Base-by-base conservation (phyloP, 2,888 invertebrate species). In the Tenthredo notha region DNA sequence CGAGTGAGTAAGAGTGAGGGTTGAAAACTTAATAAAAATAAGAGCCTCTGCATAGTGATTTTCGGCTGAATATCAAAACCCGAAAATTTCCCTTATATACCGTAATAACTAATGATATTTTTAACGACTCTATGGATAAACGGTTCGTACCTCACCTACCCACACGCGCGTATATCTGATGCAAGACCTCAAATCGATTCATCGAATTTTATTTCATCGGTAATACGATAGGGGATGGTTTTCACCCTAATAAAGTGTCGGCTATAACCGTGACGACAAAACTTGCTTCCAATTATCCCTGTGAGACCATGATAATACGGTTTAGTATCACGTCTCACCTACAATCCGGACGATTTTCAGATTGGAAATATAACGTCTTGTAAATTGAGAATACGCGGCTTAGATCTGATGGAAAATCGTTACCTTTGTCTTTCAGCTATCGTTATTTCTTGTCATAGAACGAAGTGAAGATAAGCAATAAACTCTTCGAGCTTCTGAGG, bases 221-320 rank as follows among this genome's bases (percentile, higher is more conserved):
- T 61, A 80, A 80, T 80, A 80, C 15, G 80, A 40, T 58, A 37
- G 77, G 80, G 80, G 50, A 37, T 80, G 58, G 40, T 61, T 80
- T 58, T 67, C 58, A 61, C 80, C 80, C 80, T 80, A 58, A 80
- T 80, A 80, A 80, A 80, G 80, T 80, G 80, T 80, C 80, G 80
- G 80, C 61, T 29, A 80, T 80, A 80, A 80, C 80, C 80, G 61
- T 80, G 80, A 80, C 80, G 80, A 80, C 80, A 40, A 80, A 61
- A 80, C 80, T 80, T 80, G 80, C 80, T 80, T 37, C 80, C 80
- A 80, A 80, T 80, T 80, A 80, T 80, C 80, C 80, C 80, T 3
- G 25, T 29, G 80, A 61, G 80, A 80, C 80, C 61, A 6, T 21
- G 43, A 40, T 33, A 80, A 61, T 61, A 80, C 61, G 29, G 58